Evolutionary conservation across 2,797 vertebrate genomes (phyloP), one percentile per base, ranked within the genome.

Genomic region (Eurystomus glaucurus): DNA sequence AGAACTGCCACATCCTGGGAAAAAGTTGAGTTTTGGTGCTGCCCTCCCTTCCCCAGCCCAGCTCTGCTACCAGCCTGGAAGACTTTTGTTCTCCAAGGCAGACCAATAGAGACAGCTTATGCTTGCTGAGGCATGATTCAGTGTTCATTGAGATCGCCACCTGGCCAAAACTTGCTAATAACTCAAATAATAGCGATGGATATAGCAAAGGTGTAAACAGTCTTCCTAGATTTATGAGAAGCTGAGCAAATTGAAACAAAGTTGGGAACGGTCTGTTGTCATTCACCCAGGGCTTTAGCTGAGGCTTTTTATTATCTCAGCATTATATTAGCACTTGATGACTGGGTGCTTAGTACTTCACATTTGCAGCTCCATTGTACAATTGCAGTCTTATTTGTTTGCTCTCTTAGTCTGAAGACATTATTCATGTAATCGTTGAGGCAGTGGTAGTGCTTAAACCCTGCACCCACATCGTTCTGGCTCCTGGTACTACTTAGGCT

Each of bases 321-420:
- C 7, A 6, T 87, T 71, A 37, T 57, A 65, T 95, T 93, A 85
- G 50, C 41, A 54, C 33, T 79, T 76, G 46, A 65, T 86, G 81
- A 66, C 60, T 58, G 48, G 21, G 45, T 79, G 28, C 66, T 93
- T 69, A 54, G 46, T 78, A 69, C 69, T 87, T 60, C 26, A 17
- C 14, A 28, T 74, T 75, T 84, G 50, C 46, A 76, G n/a, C 55
- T 93, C 37, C 23, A 6, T 15, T 37, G 78, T 55, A 16, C 61
- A 66, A 29, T 22, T 19, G 7, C 31, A 65, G 31, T 52, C 65
- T 72, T 58, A 29, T 31, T 37, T 87, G 35, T 62, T 39, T 69
- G 37, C 15, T 58, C 16, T 84, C 61, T 93, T 78, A 46, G 28
- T 65, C 39, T 92, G 74, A 92, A 93, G 51, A 60, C 20, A 50